Evolutionary conservation across 1,140 invertebrate species (phyloP).

Genomic region (Hyles euphorbiae): DNA sequence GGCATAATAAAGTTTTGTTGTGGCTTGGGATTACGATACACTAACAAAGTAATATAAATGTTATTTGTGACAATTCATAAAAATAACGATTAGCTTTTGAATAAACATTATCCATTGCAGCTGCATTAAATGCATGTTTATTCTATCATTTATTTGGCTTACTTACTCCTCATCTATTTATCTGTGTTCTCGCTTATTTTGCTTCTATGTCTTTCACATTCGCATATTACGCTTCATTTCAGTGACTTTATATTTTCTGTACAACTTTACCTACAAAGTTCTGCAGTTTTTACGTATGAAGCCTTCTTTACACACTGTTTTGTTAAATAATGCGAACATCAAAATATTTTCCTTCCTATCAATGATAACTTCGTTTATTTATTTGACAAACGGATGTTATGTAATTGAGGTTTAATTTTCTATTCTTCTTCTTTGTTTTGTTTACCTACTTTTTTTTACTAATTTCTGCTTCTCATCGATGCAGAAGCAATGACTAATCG

Average conservation of each 20-base stretch:
- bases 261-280: too few species aligned
- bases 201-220: constrained; percentile 10
- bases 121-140: constrained; percentile 61
- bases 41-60: constrained; percentile 32
- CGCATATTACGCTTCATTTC: constrained; percentile 3
- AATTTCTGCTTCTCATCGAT: constrained; percentile 53
- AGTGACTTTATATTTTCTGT: too few species aligned
- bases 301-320: too few species aligned
- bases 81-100: constrained; percentile 46
- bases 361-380: too few species aligned
- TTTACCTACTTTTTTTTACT: constrained; percentile 17
- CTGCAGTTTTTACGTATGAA: too few species aligned
- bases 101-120: constrained; percentile 59
- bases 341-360: too few species aligned
- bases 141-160: constrained; percentile 30
- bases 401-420: background rate
- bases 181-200: constrained; percentile 13
- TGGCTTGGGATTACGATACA: constrained; percentile 59
- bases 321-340: too few species aligned
- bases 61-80: constrained; percentile 40
- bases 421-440: constrained; percentile 27
- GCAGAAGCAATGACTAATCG: constrained; percentile 66
- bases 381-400: too few species aligned
- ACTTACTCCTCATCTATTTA: constrained; percentile 29
- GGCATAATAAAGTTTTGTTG: constrained; percentile 65